These are phyloP conservation scores for Epinephelus fuscoguttatus DNA, from an alignment of 2,113 vertebrate genomes.

Conservation along the genomic window DNA sequence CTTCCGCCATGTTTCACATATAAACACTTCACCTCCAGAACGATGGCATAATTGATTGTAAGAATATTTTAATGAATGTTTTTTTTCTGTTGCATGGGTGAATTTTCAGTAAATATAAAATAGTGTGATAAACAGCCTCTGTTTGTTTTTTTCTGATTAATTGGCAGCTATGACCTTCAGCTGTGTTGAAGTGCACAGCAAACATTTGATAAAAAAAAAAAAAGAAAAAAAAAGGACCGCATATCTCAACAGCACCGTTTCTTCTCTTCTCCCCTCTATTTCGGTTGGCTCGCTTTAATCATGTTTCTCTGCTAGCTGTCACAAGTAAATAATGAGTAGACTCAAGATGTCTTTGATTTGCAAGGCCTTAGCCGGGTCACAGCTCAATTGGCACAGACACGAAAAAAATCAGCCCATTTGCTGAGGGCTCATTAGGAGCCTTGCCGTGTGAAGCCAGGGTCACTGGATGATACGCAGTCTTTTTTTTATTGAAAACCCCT, in stretches of 20 bases:
- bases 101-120: conserved; percentile 40
- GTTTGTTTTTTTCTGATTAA: conserved; percentile 42
- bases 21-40: not conserved
- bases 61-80: conserved; percentile 26
- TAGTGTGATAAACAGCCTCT: conserved; percentile 35
- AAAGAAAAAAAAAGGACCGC: not conserved
- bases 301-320: conserved; percentile 71
- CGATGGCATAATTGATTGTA: conserved; percentile 1
- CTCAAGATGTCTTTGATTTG: conserved; percentile 77
- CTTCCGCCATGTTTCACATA: not conserved
- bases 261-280: conserved; percentile 47
- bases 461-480: conserved; percentile 60
- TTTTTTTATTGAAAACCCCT: conserved; percentile 69
- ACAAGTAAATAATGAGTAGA: conserved; percentile 78
- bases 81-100: not conserved
- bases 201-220: conserved; percentile 58
- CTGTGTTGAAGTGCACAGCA: conserved; percentile 51
- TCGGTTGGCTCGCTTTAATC: conserved; percentile 74
- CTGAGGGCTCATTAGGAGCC: conserved; percentile 73
- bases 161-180: conserved; percentile 71
- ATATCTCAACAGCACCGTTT: conserved; percentile 35
- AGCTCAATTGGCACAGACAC: conserved; percentile 72
- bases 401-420: conserved; percentile 58
- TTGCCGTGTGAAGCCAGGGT: conserved; percentile 55
- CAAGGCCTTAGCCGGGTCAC: conserved; percentile 67